phyloP scores from a whole-genome alignment of 2,797 vertebrate species.

The Enteromius trimaculatus region DNA sequence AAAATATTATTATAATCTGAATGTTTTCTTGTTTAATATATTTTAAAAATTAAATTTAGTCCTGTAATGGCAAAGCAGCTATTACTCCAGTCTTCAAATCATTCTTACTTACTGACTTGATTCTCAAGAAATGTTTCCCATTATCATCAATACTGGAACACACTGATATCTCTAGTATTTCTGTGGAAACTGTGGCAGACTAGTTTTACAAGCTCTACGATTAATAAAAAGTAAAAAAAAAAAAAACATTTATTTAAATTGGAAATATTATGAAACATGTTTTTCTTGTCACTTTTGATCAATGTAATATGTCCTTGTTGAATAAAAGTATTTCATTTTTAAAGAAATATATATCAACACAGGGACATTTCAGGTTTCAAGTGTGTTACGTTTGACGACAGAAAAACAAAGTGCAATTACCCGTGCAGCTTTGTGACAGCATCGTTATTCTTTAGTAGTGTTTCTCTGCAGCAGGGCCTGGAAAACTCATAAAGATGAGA shows the following conservation, averaged over 20 bases:
- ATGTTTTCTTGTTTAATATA: not conserved
- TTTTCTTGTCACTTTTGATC: not conserved
- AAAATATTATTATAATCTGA: not conserved
- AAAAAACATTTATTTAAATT: not conserved
- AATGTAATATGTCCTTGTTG: not conserved
- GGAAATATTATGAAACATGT: not conserved
- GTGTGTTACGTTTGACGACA: not conserved
- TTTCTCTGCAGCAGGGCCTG: not conserved
- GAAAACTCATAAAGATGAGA: slow-evolving; percentile 12
- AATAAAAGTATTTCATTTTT: not conserved
- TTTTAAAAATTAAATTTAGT: not conserved
- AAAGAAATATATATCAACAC: not conserved
- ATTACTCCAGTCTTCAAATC: not conserved
- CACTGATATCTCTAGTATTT: not conserved
- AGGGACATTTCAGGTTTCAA: not conserved
- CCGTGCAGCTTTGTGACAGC: not conserved
- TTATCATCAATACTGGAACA: not conserved
- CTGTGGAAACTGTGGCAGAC: not conserved
- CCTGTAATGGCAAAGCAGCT: not conserved
- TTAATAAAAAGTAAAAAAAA: not conserved
- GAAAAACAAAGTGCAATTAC: not conserved
- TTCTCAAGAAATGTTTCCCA: not conserved
- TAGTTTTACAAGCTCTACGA: not conserved
- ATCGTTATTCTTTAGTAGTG: not conserved
- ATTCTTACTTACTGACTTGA: not conserved